Conservation (phyloP, 2,888 invertebrate species). For the Cephonodes hylas region DNA sequence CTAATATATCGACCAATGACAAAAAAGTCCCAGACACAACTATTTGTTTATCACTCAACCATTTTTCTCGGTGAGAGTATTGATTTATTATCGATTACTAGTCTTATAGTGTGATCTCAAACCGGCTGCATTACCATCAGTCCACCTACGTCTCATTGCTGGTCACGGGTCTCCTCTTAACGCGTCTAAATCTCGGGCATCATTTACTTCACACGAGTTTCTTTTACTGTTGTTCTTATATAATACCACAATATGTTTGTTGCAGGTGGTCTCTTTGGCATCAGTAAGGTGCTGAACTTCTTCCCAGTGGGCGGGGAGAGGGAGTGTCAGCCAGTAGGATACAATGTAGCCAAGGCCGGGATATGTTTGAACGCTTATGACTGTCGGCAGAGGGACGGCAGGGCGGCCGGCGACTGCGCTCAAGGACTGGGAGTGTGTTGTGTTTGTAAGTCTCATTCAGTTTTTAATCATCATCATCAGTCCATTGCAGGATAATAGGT, state of each 20-base stretch:
- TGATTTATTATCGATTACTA: too few relatives aligned
- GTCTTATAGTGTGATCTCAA: too few relatives aligned
- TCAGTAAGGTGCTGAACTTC: constrained; percentile 86
- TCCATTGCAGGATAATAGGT: too few relatives aligned
- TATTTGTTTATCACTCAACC: neutral
- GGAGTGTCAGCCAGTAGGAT: constrained; percentile 87
- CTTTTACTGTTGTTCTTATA: too few relatives aligned
- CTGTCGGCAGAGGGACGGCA: constrained; percentile 86
- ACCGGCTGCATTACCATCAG: too few relatives aligned
- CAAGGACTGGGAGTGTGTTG: constrained; percentile 93
- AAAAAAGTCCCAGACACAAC: neutral
- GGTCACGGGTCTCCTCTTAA: too few relatives aligned
- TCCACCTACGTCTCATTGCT: too few relatives aligned
- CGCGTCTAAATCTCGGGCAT: too few relatives aligned
- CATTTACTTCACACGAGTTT: too few relatives aligned
- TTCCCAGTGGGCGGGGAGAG: constrained; percentile 91
- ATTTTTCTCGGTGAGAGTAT: neutral
- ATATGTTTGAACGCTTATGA: constrained; percentile 92
- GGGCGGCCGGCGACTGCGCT: constrained; percentile 88
- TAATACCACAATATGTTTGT: constrained; percentile 14
- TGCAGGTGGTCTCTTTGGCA: constrained; percentile 54
- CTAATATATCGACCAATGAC: too few relatives aligned
- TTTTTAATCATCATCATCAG: too few relatives aligned
- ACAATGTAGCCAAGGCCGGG: constrained; percentile 86
- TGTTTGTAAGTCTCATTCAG: constrained; percentile 86